Evolutionary conservation across 2,888 invertebrate genomes (phyloP).

Genomic region (Serripes groenlandicus): DNA sequence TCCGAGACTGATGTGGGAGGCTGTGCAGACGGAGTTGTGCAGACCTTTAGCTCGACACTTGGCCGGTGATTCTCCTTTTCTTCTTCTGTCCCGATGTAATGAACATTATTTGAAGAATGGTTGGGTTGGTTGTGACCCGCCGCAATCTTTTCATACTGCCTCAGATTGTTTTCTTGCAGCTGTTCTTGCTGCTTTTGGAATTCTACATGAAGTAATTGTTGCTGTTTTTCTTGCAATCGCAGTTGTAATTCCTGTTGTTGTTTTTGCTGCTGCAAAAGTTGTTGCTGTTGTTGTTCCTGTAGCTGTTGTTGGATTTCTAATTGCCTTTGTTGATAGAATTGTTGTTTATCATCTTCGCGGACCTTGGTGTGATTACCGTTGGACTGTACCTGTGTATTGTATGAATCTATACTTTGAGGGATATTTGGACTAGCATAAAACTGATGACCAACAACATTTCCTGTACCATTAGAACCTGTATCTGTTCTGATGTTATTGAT

Average conservation of each 20-base stretch:
- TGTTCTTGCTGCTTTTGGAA: slow-evolving; percentile 52
- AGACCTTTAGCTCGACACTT: slow-evolving; percentile 74
- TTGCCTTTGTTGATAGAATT: slow-evolving; percentile 53
- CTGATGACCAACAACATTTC: slow-evolving; percentile 12
- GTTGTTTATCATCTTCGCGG: slow-evolving; percentile 42
- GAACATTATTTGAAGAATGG: not conserved
- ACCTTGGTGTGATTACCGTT: too few relatives aligned
- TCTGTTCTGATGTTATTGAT: slow-evolving; percentile 1
- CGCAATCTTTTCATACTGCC: not conserved
- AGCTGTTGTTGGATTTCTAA: slow-evolving; percentile 55
- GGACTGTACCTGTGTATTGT: slow-evolving; percentile 51
- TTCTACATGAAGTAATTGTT: slow-evolving; percentile 57
- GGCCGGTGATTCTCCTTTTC: slow-evolving; percentile 65
- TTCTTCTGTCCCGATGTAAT: slow-evolving; percentile 11
- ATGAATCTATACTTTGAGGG: slow-evolving; percentile 57
- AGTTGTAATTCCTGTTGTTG: slow-evolving; percentile 55
- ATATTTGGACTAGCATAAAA: slow-evolving; percentile 33
- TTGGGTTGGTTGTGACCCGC: not conserved
- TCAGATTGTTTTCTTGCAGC: slow-evolving; percentile 12
- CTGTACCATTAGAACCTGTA: slow-evolving; percentile 17
- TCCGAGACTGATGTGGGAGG: slow-evolving; percentile 63
- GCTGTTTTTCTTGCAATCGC: slow-evolving; percentile 50
- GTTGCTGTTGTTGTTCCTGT: slow-evolving; percentile 45
- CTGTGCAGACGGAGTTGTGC: slow-evolving; percentile 77
- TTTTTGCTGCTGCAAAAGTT: slow-evolving; percentile 40